These are phyloP conservation scores for Saturnia pavonia DNA, from an alignment of 2,888 invertebrate genomes.

Conservation along the genomic window DNA sequence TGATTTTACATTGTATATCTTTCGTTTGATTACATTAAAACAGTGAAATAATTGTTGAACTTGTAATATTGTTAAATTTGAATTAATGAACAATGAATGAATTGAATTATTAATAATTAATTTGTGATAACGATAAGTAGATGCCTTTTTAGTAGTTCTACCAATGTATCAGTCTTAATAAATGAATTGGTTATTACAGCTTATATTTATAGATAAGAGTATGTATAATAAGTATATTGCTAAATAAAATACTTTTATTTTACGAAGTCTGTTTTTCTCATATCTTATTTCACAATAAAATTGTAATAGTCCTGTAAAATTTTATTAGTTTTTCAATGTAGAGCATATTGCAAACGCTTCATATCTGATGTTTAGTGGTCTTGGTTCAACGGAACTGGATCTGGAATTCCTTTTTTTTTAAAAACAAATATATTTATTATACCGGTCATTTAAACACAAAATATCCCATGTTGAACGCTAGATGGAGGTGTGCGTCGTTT, in stretches of 20 bases:
- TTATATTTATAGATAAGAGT: not conserved
- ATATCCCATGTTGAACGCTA: too few relatives aligned
- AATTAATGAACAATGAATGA: not conserved
- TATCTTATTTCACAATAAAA: not conserved
- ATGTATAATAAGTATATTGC: not conserved
- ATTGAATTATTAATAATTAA: too few relatives aligned
- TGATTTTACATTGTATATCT: not conserved
- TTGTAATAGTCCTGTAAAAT: too few relatives aligned
- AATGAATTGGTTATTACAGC: not conserved
- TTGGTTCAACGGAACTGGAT: too few relatives aligned
- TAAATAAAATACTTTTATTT: slow-evolving; percentile 5
- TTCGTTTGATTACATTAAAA: not conserved
- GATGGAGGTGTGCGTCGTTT: too few relatives aligned
- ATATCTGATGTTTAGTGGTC: too few relatives aligned
- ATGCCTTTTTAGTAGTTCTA: slow-evolving; percentile 8
- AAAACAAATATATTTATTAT: too few relatives aligned
- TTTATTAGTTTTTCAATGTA: too few relatives aligned
- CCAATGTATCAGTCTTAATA: not conserved
- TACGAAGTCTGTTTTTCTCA: not conserved
- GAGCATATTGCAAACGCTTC: too few relatives aligned
- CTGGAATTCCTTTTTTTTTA: too few relatives aligned
- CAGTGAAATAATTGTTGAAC: not conserved
- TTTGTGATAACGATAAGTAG: not conserved
- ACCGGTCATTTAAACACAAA: too few relatives aligned
- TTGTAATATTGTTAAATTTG: not conserved